Evolutionary conservation across 2,113 vertebrate species (phyloP), one percentile per base, ranked within the genome.

Genomic region (Hypomesus transpacificus): DNA sequence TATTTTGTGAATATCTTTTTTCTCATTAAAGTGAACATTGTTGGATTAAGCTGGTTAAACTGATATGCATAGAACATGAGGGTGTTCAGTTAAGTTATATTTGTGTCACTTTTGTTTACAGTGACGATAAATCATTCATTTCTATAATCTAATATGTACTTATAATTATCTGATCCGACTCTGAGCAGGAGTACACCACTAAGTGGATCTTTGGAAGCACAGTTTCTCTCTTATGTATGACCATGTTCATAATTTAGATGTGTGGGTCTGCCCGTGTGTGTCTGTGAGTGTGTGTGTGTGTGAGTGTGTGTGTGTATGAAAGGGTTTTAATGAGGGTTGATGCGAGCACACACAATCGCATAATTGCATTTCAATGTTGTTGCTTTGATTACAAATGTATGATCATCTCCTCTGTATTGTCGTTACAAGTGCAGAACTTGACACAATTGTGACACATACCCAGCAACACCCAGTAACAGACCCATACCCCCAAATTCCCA

Each of bases 11-110:
- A 87, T 68, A 87, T 88, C n/a, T 84, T 87, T 87, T 81, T 85
- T 87, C 88, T 92, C 91, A 91, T 91, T 92, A 91, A 91, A 90
- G 87, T 87, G 67, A 84, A 90, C 11, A 87, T 86, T 81, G 81
- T 78, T 78, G 81, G 85, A 85, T 88, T 88, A 87, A 89, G 87
- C 83, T 74, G 79, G 65, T 73, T 82, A 80, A 74, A 83, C 81
- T 79, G 84, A 88, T 46, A 46, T 88, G 84, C 86, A 89, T 86
- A 85, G 86, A 89, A 87, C 86, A 89, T 86, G 86, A 88, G 84
- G 59, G 68, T 14, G 62, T 75, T 82, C 84, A 81, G 74, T 72
- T 81, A 79, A 75, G 73, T 66, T 81, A 26, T 52, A 82, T 79
- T 85, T 74, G 71, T 68, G 80, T 78, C 72, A 68, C 73, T 74